Base-by-base conservation (phyloP, 2,888 invertebrate species). In the Phragmatobia fuliginosa region DNA sequence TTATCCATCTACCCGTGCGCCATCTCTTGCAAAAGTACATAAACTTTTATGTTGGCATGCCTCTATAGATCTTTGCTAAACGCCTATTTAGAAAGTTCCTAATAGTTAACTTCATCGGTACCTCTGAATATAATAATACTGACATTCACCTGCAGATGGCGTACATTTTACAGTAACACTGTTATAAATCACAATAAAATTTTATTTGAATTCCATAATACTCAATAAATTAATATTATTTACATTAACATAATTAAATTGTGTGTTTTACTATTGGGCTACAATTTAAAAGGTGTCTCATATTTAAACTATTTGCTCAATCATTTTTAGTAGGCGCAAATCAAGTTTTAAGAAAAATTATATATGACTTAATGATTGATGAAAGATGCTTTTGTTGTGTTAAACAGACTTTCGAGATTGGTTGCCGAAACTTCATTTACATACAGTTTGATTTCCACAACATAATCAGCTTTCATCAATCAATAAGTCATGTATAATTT, bases 1-100 rank as follows among this genome's bases (percentile, higher is more conserved):
- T 62, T 14, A 31, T 45, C 21, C 21, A 45, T 45, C 45, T 21
- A 2, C 21, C 21, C 14, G 18, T 36, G 7, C 41, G 66, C 66
- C 66, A 66, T 66, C 66, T 66, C 11, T 64, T 64, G 64, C 4
- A 52, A 52, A 36, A 32, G 21, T 41, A 7, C 16, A 1, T 28
- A 14, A 28, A 28, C 56, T 16, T 56, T 5, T 28, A 16, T 56
- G 56, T 16, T 56, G 16, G 16, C 28, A 16, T 16, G 2, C 14
- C 7, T 14, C 28, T 56, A 14, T 4, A 25, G 52, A 25, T 25
- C 25, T 56, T 56, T 56, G 25, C 25, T 56, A 56, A 56, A 56
- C 28, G 14, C 52, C 25, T 28, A 25, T 56, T 56, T 28, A 56
- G 5, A 28, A 52, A 63, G 21, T n/a, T 62, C 14, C 33, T 11